A percentile compares a stretch with the other conserved stretches of the same genome.
These are phyloP conservation scores for Pogonomyrmex californicus DNA, from an alignment of 1,140 invertebrate genomes.

Conservation along the genomic window DNA sequence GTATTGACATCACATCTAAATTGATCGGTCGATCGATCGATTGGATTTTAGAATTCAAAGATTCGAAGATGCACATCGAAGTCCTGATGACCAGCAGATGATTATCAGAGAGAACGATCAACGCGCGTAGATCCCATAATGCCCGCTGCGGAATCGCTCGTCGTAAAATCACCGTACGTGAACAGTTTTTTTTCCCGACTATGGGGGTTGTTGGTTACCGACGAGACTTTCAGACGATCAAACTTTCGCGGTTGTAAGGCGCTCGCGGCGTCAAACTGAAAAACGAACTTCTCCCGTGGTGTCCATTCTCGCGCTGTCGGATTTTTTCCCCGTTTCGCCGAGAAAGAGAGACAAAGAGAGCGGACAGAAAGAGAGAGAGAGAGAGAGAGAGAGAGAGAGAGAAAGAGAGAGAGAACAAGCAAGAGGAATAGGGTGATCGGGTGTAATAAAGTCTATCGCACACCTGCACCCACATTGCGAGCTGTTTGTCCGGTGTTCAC, in stretches of 20 bases:
- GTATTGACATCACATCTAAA: background rate
- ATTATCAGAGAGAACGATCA: too few species aligned
- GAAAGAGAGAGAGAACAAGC: too few species aligned
- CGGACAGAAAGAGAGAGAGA: background rate
- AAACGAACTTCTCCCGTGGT: slow-evolving; percentile 31
- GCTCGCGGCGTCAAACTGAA: slow-evolving; percentile 30
- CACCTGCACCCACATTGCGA: slow-evolving; percentile 22
- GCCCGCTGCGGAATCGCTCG: slow-evolving; percentile 1
- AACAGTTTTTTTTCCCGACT: background rate
- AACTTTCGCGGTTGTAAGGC: slow-evolving; percentile 36
- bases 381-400: too few species aligned
- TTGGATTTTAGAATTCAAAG: background rate
- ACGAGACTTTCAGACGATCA: slow-evolving; percentile 29
- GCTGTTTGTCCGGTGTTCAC: slow-evolving; percentile 12
- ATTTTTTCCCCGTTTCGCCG: background rate
- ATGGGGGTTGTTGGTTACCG: background rate
- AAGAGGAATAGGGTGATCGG: background rate
- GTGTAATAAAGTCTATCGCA: slow-evolving; percentile 16
- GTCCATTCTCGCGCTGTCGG: slow-evolving; percentile 32
- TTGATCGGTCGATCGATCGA: background rate
- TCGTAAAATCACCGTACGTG: slow-evolving; percentile 38
- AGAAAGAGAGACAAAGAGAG: background rate
- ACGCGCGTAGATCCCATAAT: background rate
- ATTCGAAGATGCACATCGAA: background rate
- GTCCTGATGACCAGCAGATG: background rate